Base-by-base conservation (phyloP, 2,113 vertebrate genomes). In the Pyxicephalus adspersus region DNA sequence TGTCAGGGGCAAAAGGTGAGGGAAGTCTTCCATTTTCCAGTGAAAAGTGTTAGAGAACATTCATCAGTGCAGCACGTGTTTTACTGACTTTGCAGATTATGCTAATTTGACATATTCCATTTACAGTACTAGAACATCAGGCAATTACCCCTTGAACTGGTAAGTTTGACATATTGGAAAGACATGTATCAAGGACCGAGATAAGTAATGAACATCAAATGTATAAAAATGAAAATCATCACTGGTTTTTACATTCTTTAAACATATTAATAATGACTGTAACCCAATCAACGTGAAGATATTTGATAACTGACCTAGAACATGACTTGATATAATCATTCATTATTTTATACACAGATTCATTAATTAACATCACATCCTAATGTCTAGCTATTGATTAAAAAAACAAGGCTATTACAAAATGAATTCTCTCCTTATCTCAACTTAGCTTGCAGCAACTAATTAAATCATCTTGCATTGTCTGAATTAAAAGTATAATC, bases 131-230 rank as follows among this genome's bases (percentile, higher is more conserved):
- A 63, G 25, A 65, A 19, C 20, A 51, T 63, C 34, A 71, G 50
- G 51, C 22, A 64, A 65, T 77, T 55, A 77, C 18, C 61, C 20
- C 34, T 31, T 52, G 20, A 66, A 65, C 63, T 52, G 75, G 61
- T 77, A 29, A 65, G 63, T 66, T 25, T 50, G 38, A 66, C 38
- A 51, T 54, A 65, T 29, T 65, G 75, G 28, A 31, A 54, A 77
- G 75, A 45, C 22, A 63, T 76, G 50, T 75, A 76, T 76, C 71
- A 73, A 13, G 28, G 3, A 58, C 17, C 25, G 1, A 18, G 13
- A 8, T 65, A 38, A 25, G 8, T 63, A 63, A 26, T 26, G 3
- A 26, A 63, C 22, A 25, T 23, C 60, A 28, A 17, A 28, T 28
- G 26, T 26, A 28, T 25, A 28, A 15, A 63, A 28, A 63, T 26